These are phyloP conservation scores for Petrolisthes cinctipes DNA, from an alignment of 2,888 invertebrate species.

Conservation along the genomic window DNA sequence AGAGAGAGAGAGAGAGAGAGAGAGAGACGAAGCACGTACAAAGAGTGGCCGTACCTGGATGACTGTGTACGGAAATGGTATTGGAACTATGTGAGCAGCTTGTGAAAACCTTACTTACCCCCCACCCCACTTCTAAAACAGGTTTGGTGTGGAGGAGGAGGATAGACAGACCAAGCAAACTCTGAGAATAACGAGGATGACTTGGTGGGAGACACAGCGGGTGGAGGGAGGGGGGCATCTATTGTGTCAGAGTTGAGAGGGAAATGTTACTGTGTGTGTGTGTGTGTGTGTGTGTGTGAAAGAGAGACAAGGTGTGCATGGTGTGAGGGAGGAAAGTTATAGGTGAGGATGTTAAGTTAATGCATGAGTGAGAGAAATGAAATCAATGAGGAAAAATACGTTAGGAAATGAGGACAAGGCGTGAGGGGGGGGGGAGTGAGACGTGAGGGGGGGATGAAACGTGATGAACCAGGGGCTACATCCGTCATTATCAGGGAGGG, in stretches of 20 bases:
- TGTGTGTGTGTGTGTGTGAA: background rate
- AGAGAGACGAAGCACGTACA: background rate
- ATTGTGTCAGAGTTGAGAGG: background rate
- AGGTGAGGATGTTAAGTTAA: background rate
- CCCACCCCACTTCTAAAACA: too few species aligned
- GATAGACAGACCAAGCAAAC: background rate
- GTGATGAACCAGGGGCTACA: too few species aligned
- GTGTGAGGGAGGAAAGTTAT: background rate
- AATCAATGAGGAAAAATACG: background rate
- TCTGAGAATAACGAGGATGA: background rate
- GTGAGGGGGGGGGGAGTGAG: background rate
- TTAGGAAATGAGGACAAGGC: background rate
- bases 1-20: background rate
- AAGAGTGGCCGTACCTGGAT: background rate
- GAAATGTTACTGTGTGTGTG: background rate
- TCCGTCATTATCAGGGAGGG: too few species aligned
- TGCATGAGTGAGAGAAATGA: background rate
- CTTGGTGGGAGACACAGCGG: background rate
- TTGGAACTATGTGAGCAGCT: too few species aligned
- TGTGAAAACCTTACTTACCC: too few species aligned
- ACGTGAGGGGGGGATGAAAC: background rate
- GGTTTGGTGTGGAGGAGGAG: background rate
- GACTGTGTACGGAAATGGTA: too few species aligned
- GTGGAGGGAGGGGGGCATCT: background rate
- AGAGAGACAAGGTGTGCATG: background rate